Conservation (phyloP, 2,113 vertebrate genomes). For the Lepisosteus oculatus region DNA sequence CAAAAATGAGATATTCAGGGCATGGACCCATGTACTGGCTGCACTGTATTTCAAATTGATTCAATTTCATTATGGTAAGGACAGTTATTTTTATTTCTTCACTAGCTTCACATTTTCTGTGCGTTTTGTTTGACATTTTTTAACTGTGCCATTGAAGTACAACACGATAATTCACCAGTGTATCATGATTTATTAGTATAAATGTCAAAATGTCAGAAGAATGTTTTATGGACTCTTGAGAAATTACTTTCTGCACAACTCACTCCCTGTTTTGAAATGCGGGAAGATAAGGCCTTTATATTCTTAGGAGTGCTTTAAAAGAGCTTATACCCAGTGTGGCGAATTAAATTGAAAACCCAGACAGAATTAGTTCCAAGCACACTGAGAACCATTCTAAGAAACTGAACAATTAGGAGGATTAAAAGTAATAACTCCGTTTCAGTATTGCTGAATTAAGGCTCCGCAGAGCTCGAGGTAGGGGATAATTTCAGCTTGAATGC, state of each 20-base stretch:
- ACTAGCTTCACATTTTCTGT: too few relatives aligned
- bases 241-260: conserved; percentile 67
- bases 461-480: conserved; percentile 31
- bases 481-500: conserved; percentile 33
- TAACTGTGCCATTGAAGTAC: background rate
- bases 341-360: conserved; percentile 71
- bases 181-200: conserved; percentile 53
- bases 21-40: too few relatives aligned
- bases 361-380: conserved; percentile 71
- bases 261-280: conserved; percentile 60
- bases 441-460: conserved; percentile 53
- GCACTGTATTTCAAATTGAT: too few relatives aligned
- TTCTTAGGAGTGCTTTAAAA: conserved; percentile 58
- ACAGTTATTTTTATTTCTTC: too few relatives aligned
- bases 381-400: conserved; percentile 61
- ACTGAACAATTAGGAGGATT: conserved; percentile 66
- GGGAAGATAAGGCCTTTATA: conserved; percentile 67
- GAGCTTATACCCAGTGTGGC: conserved; percentile 66
- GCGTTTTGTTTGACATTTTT: too few relatives aligned
- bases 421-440: conserved; percentile 56
- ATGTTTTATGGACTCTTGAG: conserved; percentile 68
- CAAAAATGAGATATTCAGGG: too few relatives aligned
- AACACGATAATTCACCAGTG: conserved; percentile 47
- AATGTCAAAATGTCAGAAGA: conserved; percentile 64
- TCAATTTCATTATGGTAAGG: too few relatives aligned